Evolutionary conservation across 1,140 invertebrate genomes (phyloP).

Genomic region (Bombus balteatus): DNA sequence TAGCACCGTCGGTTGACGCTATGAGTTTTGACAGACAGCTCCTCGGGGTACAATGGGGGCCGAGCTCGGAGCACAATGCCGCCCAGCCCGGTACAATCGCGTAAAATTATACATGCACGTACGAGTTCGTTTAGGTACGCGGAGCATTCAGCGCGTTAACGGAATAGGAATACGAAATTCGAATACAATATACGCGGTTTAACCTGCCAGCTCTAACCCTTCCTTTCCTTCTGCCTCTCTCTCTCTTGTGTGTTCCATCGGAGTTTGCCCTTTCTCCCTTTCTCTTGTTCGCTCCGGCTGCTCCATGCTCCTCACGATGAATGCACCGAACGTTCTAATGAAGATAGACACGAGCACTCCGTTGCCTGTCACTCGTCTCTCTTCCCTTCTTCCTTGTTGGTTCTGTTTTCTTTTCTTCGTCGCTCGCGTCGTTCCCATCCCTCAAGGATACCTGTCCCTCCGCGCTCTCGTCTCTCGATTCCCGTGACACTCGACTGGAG

Average conservation of each 20-base stretch:
- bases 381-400: too few relatives aligned
- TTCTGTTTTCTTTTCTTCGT: constrained; percentile 9
- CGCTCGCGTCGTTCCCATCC: neutral
- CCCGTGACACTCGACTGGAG: constrained; percentile 47
- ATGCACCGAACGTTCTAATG: constrained; percentile 50
- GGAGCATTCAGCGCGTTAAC: constrained; percentile 35
- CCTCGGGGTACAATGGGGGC: constrained; percentile 59
- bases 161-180: constrained; percentile 56
- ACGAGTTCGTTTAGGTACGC: constrained; percentile 49
- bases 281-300: neutral
- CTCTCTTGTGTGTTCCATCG: too few relatives aligned
- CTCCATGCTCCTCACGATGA: constrained; percentile 11
- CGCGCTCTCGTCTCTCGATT: constrained; percentile 3
- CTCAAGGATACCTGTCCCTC: constrained; percentile 24
- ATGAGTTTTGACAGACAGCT: constrained; percentile 68
- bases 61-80: constrained; percentile 39
- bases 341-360: constrained; percentile 48
- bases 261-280: too few relatives aligned
- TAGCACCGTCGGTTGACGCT: constrained; percentile 61
- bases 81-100: constrained; percentile 41
- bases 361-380: constrained; percentile 28
- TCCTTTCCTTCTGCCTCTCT: neutral
- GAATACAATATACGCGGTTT: constrained; percentile 63
- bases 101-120: constrained; percentile 62
- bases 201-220: constrained; percentile 55